A percentile compares a stretch with the other conserved stretches of the same genome.
Evolutionary conservation across 2,113 vertebrate genomes (phyloP).

Genomic region (Drymodes brunneopygia): DNA sequence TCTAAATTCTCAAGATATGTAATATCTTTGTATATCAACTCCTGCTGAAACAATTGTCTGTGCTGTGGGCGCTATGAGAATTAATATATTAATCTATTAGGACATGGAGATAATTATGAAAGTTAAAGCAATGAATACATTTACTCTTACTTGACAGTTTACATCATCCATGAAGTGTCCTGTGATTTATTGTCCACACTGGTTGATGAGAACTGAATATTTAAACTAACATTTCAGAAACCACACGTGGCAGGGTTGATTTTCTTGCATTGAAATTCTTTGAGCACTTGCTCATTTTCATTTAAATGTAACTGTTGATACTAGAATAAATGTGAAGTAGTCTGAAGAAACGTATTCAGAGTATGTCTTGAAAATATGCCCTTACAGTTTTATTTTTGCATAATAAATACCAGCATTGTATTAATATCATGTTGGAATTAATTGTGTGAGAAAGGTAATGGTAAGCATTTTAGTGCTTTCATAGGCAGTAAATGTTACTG

Average conservation of each 20-base stretch:
- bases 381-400: background rate
- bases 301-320: constrained; percentile 29
- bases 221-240: constrained; percentile 6
- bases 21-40: background rate
- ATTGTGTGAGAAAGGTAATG: constrained; percentile 3
- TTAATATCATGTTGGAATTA: background rate
- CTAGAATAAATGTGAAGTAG: constrained; percentile 18
- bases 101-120: background rate
- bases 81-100: background rate
- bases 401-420: background rate
- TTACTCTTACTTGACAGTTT: background rate
- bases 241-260: background rate
- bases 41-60: background rate
- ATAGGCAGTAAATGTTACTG: background rate
- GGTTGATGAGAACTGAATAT: background rate
- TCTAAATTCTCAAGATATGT: background rate
- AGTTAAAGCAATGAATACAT: background rate
- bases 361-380: background rate
- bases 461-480: background rate
- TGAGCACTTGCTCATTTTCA: constrained; percentile 19
- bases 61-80: background rate
- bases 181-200: constrained; percentile 9
- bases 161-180: background rate
- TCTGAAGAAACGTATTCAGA: constrained; percentile 4
- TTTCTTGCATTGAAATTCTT: constrained; percentile 11